phyloP scores from a whole-genome alignment of 2,888 invertebrate genomes.

The Drosophila cognata region DNA sequence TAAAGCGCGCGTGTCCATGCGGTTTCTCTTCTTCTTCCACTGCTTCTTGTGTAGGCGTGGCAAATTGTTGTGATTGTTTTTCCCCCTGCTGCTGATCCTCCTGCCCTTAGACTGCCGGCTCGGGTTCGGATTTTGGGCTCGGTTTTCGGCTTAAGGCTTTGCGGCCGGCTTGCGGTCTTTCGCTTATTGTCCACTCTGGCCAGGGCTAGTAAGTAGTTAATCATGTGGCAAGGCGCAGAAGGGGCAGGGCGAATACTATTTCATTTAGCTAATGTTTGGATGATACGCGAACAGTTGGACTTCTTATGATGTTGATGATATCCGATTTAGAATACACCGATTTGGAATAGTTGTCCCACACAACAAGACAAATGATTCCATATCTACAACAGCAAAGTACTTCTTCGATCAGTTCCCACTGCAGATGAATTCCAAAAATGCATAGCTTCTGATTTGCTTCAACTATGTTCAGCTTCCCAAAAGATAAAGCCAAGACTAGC shows the following conservation, averaged over 20 bases:
- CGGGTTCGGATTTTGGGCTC: slow-evolving; percentile 31
- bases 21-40: slow-evolving; percentile 46
- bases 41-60: slow-evolving; percentile 64
- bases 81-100: slow-evolving; percentile 2
- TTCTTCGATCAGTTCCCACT: neutral
- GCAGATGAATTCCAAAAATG: neutral
- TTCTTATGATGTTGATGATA: no score
- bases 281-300: neutral
- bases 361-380: neutral
- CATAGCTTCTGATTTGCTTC: neutral
- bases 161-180: slow-evolving; percentile 38
- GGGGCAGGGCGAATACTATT: slow-evolving; percentile 13
- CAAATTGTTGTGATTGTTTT: slow-evolving; percentile 78
- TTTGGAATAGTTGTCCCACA: neutral
- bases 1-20: slow-evolving; percentile 71
- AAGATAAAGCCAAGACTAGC: neutral
- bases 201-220: slow-evolving; percentile 43
- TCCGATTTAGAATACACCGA: neutral
- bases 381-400: neutral
- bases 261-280: slow-evolving; percentile 38
- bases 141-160: slow-evolving; percentile 34
- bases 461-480: neutral
- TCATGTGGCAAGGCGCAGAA: slow-evolving; percentile 45
- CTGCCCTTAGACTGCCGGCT: neutral
- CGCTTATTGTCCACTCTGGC: slow-evolving; percentile 25